Conservation (phyloP, 2,888 invertebrate genomes). For the Nomada ruficornis region DNA sequence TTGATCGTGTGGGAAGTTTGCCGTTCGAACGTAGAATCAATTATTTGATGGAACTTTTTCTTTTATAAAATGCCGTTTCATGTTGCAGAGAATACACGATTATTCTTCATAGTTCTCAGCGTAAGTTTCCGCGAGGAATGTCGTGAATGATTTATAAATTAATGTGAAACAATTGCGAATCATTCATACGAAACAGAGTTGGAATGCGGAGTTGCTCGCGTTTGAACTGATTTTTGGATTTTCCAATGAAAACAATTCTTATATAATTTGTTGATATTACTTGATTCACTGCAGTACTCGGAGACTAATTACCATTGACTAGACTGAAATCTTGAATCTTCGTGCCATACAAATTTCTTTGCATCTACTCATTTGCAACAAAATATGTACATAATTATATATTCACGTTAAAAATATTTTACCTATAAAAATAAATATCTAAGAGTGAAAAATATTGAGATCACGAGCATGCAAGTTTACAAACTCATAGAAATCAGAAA, state of each 20-base stretch:
- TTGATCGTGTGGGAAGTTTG: not conserved
- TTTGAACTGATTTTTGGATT: conserved; percentile 11
- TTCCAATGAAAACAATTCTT: not conserved
- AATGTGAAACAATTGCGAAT: conserved; percentile 2
- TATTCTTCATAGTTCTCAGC: not conserved
- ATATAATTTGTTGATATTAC: not conserved
- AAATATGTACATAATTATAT: too few species aligned
- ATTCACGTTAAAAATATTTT: too few species aligned
- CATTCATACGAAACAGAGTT: not conserved
- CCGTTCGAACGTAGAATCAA: not conserved
- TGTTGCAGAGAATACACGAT: not conserved
- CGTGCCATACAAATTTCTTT: too few species aligned
- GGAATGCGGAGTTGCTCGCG: conserved; percentile 44
- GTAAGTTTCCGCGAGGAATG: not conserved
- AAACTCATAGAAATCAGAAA: too few species aligned
- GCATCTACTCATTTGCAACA: too few species aligned
- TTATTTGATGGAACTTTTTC: not conserved
- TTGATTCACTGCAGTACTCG: not conserved
- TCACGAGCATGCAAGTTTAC: too few species aligned
- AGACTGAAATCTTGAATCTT: not conserved
- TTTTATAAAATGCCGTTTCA: not conserved
- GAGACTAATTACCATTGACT: not conserved
- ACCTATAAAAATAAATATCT: too few species aligned
- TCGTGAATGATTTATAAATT: conserved; percentile 17
- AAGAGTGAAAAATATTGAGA: too few species aligned